These are phyloP conservation scores for Gambusia affinis DNA, from an alignment of 2,113 vertebrate genomes.

Conservation along the genomic window DNA sequence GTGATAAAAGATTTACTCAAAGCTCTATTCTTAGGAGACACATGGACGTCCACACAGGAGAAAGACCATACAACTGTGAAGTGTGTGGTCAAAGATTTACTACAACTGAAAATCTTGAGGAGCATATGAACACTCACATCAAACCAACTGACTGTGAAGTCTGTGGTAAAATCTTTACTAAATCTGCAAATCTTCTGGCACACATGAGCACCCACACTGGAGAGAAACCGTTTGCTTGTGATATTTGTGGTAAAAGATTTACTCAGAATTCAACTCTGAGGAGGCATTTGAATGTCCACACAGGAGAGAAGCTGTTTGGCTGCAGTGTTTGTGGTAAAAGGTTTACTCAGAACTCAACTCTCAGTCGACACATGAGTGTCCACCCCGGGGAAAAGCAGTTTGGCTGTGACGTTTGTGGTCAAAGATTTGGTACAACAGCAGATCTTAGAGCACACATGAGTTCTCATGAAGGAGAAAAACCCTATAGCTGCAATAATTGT, in stretches of 20 bases:
- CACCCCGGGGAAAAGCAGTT: background rate
- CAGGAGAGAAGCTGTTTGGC: conserved; percentile 12
- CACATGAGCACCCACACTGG: background rate
- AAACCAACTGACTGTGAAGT: background rate
- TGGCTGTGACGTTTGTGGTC: background rate
- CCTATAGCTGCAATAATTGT: too few relatives aligned
- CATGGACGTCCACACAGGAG: background rate
- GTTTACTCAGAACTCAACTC: background rate
- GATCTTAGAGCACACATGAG: background rate
- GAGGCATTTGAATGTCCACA: conserved; percentile 18
- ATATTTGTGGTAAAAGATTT: conserved; percentile 1
- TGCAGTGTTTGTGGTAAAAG: background rate
- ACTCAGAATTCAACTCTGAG: conserved; percentile 2
- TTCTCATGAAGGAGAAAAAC: background rate
- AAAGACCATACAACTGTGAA: background rate
- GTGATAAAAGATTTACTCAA: background rate
- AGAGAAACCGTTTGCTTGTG: background rate
- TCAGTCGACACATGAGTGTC: background rate
- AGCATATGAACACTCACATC: background rate
- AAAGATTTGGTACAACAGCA: background rate
- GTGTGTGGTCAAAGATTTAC: conserved; percentile 10
- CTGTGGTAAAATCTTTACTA: background rate
- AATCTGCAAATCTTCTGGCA: background rate
- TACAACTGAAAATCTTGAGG: background rate
- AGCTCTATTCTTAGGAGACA: background rate